Percentiles rank a stretch among this genome's conserved stretches.
These are phyloP conservation scores for Drosophila kuntzei DNA, from an alignment of 2,888 invertebrate species.

Conservation along the genomic window DNA sequence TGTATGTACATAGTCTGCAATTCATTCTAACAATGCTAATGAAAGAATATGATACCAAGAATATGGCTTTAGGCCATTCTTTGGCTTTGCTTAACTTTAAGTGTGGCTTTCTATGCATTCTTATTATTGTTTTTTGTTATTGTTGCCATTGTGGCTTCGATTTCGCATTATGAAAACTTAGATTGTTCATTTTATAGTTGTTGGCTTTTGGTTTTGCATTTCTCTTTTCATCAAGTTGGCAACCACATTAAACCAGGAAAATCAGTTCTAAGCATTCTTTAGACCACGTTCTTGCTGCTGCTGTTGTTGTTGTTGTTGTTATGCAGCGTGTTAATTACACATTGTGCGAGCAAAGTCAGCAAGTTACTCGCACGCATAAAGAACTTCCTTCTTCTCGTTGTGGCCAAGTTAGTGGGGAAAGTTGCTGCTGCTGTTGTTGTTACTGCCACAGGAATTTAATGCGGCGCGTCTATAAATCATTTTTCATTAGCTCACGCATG, in stretches of 20 bases:
- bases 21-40: slow-evolving; percentile 38
- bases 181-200: slow-evolving; percentile 33
- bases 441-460: slow-evolving; percentile 41
- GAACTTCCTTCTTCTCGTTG: slow-evolving; percentile 22
- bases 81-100: slow-evolving; percentile 23
- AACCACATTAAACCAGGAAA: slow-evolving; percentile 70
- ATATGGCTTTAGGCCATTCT: slow-evolving; percentile 26
- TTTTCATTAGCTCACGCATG: slow-evolving; percentile 72
- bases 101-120: slow-evolving; percentile 59
- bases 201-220: slow-evolving; percentile 38
- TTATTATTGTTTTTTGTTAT: slow-evolving; percentile 27
- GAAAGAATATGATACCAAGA: slow-evolving; percentile 29
- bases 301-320: slow-evolving; percentile 34
- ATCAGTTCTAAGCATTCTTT: slow-evolving; percentile 63
- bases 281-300: slow-evolving; percentile 21
- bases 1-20: background rate
- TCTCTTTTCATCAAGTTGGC: slow-evolving; percentile 65
- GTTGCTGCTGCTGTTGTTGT: slow-evolving; percentile 26
- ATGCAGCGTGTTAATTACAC: slow-evolving; percentile 70
- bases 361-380: slow-evolving; percentile 56
- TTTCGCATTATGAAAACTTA: slow-evolving; percentile 65
- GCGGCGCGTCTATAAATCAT: slow-evolving; percentile 70
- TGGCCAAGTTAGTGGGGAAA: slow-evolving; percentile 33
- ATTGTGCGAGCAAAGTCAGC: slow-evolving; percentile 58
- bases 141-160: slow-evolving; percentile 61